phyloP scores from a whole-genome alignment of 2,797 vertebrate species.

The Coreius guichenoti region DNA sequence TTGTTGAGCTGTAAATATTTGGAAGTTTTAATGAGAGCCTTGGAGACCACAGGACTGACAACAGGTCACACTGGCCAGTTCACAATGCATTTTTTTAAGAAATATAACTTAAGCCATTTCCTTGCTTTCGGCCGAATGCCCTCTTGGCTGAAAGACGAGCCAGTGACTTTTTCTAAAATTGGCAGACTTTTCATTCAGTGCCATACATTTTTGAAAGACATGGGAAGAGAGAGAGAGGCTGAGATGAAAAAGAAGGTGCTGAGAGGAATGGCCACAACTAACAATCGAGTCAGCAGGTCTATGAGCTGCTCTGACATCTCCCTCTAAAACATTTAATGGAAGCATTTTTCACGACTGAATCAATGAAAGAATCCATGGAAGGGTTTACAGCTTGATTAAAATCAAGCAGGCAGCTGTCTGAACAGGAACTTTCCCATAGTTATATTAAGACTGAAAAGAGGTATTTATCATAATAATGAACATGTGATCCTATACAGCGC shows the following conservation, averaged over 20 bases:
- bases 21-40: conserved; percentile 44
- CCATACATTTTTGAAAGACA: conserved; percentile 7
- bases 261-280: conserved; percentile 11
- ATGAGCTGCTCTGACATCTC: conserved; percentile 19
- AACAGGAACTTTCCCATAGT: not conserved
- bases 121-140: not conserved
- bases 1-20: conserved; percentile 40
- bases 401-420: not conserved
- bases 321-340: conserved; percentile 25
- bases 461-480: conserved; percentile 4
- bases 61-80: conserved; percentile 20
- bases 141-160: not conserved
- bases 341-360: conserved; percentile 31
- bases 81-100: conserved; percentile 13
- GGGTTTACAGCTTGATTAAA: conserved; percentile 26
- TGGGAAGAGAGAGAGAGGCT: not conserved
- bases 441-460: not conserved
- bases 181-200: conserved; percentile 12
- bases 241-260: not conserved
- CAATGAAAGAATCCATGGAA: conserved; percentile 26
- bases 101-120: conserved; percentile 4
- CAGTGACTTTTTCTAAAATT: not conserved
- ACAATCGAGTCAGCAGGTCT: conserved; percentile 31
- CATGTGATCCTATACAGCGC: not conserved
- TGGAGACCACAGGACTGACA: conserved; percentile 26